Percentiles rank a stretch among this genome's conserved stretches.
These are phyloP conservation scores for Formica selysi DNA, from an alignment of 1,140 invertebrate genomes.

Conservation along the genomic window DNA sequence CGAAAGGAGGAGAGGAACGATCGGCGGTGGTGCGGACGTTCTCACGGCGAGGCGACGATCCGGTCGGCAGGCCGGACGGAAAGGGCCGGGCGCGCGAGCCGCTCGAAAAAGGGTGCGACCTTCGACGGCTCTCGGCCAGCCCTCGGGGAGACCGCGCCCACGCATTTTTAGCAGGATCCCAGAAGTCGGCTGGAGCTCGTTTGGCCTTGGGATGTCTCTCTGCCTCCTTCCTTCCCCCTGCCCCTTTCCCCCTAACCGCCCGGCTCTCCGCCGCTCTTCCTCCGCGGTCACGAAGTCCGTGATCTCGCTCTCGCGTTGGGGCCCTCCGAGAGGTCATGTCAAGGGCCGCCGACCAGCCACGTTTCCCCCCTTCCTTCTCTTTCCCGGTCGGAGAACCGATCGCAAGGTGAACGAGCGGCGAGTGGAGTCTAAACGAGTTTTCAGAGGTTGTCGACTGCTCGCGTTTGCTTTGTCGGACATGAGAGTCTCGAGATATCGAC, in stretches of 20 bases:
- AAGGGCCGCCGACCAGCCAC: constrained; percentile 41
- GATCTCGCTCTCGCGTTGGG: constrained; percentile 24
- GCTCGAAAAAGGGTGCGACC: constrained; percentile 84
- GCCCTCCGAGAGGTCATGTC: constrained; percentile 51
- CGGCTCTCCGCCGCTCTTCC: constrained; percentile 30
- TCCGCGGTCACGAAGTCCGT: constrained; percentile 23
- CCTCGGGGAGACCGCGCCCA: constrained; percentile 87
- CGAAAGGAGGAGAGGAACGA: constrained; percentile 71
- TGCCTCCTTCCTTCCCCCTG: background rate
- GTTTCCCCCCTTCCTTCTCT: background rate
- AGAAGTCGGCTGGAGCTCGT: constrained; percentile 82
- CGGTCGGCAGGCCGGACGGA: constrained; percentile 70
- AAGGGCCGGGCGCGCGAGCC: constrained; percentile 69
- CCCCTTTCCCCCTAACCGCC: background rate
- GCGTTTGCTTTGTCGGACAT: background rate
- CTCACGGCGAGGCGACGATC: constrained; percentile 10
- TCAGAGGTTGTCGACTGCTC: constrained; percentile 34
- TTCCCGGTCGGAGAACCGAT: constrained; percentile 13
- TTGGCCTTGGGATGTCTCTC: constrained; percentile 72
- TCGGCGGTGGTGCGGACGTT: constrained; percentile 59
- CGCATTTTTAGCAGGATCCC: constrained; percentile 86
- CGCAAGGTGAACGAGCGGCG: constrained; percentile 18
- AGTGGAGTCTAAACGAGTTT: constrained; percentile 66
- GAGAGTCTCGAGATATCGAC: constrained; percentile 28
- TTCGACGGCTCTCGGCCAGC: constrained; percentile 82